phyloP scores from a whole-genome alignment of 2,797 vertebrate genomes.

The Gobio occitaniae region DNA sequence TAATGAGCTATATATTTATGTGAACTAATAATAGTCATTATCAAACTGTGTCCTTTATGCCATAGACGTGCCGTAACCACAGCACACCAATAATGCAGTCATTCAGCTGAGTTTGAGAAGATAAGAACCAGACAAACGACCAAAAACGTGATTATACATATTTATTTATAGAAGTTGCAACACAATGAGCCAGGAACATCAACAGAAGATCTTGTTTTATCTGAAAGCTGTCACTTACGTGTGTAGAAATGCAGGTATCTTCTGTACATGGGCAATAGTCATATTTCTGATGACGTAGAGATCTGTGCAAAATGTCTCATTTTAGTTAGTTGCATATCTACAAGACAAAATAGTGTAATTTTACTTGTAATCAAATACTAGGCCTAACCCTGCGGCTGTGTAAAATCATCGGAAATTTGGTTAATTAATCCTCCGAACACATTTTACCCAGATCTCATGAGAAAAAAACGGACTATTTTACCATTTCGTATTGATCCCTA shows the following conservation, averaged over 20 bases:
- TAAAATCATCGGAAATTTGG: not conserved
- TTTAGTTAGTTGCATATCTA: not conserved
- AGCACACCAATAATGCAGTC: not conserved
- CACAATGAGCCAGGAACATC: not conserved
- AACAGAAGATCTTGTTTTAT: not conserved
- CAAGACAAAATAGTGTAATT: not conserved
- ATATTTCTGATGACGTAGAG: not conserved
- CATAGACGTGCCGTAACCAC: not conserved
- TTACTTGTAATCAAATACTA: not conserved
- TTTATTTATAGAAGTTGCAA: slow-evolving; percentile 27
- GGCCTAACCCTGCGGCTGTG: not conserved
- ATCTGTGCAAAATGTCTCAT: not conserved
- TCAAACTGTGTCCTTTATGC: not conserved
- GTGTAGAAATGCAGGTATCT: not conserved
- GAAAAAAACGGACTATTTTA: not conserved
- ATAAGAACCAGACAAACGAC: slow-evolving; percentile 29
- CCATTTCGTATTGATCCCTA: not conserved
- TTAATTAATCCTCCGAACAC: not conserved
- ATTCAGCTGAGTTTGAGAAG: not conserved
- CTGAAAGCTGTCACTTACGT: not conserved
- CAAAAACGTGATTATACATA: not conserved
- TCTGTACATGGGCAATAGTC: not conserved
- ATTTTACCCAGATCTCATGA: not conserved
- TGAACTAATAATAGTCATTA: not conserved
- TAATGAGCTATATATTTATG: not conserved